Evolutionary conservation across 2,113 vertebrate species (phyloP), one percentile per base, ranked within the genome.

Genomic region (Prionailurus bengalensis): DNA sequence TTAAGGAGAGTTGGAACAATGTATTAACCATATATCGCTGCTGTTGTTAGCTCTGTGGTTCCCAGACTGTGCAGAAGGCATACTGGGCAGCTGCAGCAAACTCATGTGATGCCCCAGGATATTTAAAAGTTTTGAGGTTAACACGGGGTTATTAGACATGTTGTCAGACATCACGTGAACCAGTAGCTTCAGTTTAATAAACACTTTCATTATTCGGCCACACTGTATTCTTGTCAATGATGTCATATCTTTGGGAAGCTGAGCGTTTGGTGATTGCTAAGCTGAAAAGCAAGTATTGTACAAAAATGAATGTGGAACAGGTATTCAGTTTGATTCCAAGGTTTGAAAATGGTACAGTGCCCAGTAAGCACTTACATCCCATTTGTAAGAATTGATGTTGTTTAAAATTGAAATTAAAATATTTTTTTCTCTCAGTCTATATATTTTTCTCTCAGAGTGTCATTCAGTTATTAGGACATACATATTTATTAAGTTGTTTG

Each of bases 101-200:
- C 29, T 87, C 51, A 36, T 33, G 1, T 53, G 48, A 39, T 92
- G 0, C 33, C 31, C 7, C 1, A 23, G 61, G 1, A 51, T 84
- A 21, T 42, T 81, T 97, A 13, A 76, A 96, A 31, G 66, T 61
- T 80, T 84, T 95, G 71, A 68, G 4, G 48, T 90, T 93, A 90
- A 89, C 55, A 66, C 14, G 42, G 14, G 33, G 89, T 27, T 91
- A 53, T 66, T 73, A 80, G 65, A 85, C 25, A 51, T 80, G 23
- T 93, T 92, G 51, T 92, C 61, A 96, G 81, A 85, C 3, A 63
- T 61, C 42, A 74, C 0, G 1, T 84, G 48, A 95, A 73, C 71
- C 93, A 82, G 92, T 70, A 73, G n/a, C 31, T 76, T 97, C 48
- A 92, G 42, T 58, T 58, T 96, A 91, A 83, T 90, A 87, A 92